Percentiles rank a stretch among this genome's conserved stretches.
Evolutionary conservation across 2,113 vertebrate genomes (phyloP).

Genomic region (Odontesthes bonariensis): DNA sequence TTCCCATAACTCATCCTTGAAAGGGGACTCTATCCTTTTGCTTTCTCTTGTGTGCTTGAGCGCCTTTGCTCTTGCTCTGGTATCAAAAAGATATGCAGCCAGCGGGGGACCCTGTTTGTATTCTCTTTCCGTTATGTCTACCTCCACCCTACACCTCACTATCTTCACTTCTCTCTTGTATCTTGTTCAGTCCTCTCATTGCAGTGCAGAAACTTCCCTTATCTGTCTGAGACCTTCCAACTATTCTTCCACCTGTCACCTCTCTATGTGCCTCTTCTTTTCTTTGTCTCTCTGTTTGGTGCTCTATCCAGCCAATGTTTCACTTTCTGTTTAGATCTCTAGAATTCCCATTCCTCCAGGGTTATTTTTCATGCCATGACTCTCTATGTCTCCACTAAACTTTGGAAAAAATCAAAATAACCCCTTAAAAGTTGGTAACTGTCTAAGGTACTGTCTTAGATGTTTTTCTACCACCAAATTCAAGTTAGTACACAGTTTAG

Average conservation of each 20-base stretch:
- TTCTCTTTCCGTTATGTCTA: constrained; percentile 41
- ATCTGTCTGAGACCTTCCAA: constrained; percentile 44
- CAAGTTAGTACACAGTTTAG: too few species aligned
- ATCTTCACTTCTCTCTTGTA: constrained; percentile 39
- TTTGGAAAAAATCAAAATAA: not conserved
- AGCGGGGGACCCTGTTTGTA: constrained; percentile 35
- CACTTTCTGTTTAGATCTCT: constrained; percentile 23
- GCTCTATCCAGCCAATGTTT: constrained; percentile 1
- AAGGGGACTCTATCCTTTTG: constrained; percentile 34
- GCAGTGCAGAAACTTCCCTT: constrained; percentile 49
- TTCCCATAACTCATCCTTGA: constrained; percentile 47
- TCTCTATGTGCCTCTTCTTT: constrained; percentile 2
- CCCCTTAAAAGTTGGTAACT: not conserved
- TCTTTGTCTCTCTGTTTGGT: constrained; percentile 13
- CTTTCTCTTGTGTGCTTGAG: constrained; percentile 19
- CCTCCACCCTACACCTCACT: constrained; percentile 12
- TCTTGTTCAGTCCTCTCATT: constrained; percentile 40
- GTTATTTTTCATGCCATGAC: not conserved
- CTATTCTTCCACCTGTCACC: constrained; percentile 32
- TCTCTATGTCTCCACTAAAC: not conserved
- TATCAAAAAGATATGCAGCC: constrained; percentile 55
- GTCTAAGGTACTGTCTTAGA: not conserved
- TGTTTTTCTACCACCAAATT: not conserved
- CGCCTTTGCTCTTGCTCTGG: constrained; percentile 17
- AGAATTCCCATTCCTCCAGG: not conserved